Base-by-base conservation (phyloP, 2,797 vertebrate species). In the Scleropages formosus region DNA sequence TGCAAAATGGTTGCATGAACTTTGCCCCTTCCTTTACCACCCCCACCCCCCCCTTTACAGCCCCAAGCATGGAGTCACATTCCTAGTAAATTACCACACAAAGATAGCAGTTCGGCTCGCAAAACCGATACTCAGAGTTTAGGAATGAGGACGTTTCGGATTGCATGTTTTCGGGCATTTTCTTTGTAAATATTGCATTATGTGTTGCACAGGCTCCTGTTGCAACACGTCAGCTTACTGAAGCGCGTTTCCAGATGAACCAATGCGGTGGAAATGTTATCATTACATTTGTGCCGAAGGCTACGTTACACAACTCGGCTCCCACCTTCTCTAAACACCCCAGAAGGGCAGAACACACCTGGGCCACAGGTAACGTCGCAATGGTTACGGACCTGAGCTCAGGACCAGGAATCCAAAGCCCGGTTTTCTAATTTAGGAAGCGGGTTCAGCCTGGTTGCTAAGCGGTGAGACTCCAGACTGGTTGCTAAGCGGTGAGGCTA, bases 41-140 rank as follows among this genome's bases (percentile, higher is more conserved):
- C 65, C 11, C 71, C 4, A n/a, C 24, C 39, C 4, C 53, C 53
- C 75, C 27, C 56, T 12, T 18, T 56, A 39, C 31, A 11, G 73
- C 58, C 73, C 66, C 31, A 24, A 47, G 70, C 78, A 77, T 83
- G 73, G 87, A 82, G 83, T 84, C 84, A 87, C 80, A 82, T 85
- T 87, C 78, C 73, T 80, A 85, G 83, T 84, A 86, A 87, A 87
- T 85, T 82, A 84, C 87, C 84, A 88, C 88, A 89, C 70, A 82
- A 82, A 84, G 77, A 80, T 83, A 84, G 78, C 83, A 85, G 85
- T 85, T 83, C 80, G 82, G 78, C 78, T 58, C 58, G 51, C 79
- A 78, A 82, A 82, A 85, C 89, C 83, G 80, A 39, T 39, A 39
- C 81, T 76, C 84, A 86, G 74, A 80, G 87, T 83, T 80, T 72